These are phyloP conservation scores for Hirundo rustica DNA, from an alignment of 2,797 vertebrate genomes.

Conservation along the genomic window DNA sequence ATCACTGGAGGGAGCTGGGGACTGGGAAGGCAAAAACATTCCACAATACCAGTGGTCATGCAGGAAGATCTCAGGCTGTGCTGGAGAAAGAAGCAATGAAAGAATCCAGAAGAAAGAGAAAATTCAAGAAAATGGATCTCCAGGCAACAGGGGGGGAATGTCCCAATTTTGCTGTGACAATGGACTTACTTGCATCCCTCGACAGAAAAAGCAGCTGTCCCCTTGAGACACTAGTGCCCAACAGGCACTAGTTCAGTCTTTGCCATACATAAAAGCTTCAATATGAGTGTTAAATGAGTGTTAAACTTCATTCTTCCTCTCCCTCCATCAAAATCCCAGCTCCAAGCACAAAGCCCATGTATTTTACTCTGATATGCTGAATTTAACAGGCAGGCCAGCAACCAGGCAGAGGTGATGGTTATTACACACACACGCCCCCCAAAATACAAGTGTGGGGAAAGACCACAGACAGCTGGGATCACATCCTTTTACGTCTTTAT, in stretches of 20 bases:
- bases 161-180: neutral
- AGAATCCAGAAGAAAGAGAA: neutral
- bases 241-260: neutral
- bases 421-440: neutral
- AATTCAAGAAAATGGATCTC: neutral
- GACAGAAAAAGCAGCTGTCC: neutral
- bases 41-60: neutral
- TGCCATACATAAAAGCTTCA: neutral
- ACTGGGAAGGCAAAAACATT: neutral
- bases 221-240: neutral
- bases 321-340: neutral
- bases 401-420: neutral
- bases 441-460: neutral
- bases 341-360: neutral
- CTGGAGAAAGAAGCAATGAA: neutral
- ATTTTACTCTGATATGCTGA: neutral
- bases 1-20: neutral
- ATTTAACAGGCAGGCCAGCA: neutral
- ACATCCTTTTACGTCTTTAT: slow-evolving; percentile 72
- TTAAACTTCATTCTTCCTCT: neutral
- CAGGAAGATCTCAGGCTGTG: neutral
- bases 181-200: neutral
- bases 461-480: neutral
- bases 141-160: accelerated
- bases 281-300: neutral